Evolutionary conservation across 2,797 vertebrate species (phyloP).

Genomic region (Hippocampus kuda): DNA sequence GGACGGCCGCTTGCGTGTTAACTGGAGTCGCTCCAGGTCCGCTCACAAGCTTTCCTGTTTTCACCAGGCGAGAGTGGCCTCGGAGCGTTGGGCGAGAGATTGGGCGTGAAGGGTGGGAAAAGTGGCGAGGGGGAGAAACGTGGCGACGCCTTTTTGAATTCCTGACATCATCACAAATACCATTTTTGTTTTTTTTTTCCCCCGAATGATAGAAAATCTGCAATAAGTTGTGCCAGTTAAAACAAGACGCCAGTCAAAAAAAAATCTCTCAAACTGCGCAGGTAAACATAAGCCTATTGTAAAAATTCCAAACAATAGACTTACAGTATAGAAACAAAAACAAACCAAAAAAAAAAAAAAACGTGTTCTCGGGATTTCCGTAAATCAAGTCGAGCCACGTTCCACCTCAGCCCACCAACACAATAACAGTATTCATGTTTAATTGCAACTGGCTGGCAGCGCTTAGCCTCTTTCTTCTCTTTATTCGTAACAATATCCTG

Average conservation of each 20-base stretch:
- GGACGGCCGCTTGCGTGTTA: conserved; percentile 36
- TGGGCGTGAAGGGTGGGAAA: conserved; percentile 1
- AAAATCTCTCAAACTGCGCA: too few species aligned
- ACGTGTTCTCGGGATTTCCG: not conserved
- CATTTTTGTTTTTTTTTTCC: too few species aligned
- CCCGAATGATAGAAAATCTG: too few species aligned
- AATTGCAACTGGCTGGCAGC: conserved; percentile 63
- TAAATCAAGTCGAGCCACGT: conserved; percentile 26
- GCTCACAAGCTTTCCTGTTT: conserved; percentile 64
- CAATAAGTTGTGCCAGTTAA: not conserved
- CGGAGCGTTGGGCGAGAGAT: conserved; percentile 13
- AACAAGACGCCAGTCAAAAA: not conserved
- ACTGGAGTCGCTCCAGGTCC: conserved; percentile 36
- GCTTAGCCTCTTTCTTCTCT: conserved; percentile 68
- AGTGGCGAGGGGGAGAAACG: conserved; percentile 43
- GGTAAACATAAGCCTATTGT: too few species aligned
- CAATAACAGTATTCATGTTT: conserved; percentile 56
- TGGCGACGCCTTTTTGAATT: conserved; percentile 18
- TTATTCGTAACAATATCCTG: conserved; percentile 66
- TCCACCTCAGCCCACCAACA: conserved; percentile 63
- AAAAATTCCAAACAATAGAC: too few species aligned
- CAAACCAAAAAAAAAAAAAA: too few species aligned
- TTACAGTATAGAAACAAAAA: too few species aligned
- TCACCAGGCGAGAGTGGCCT: conserved; percentile 37
- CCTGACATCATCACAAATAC: conserved; percentile 20